phyloP scores from a whole-genome alignment of 2,797 vertebrate species.

The Gephyroberyx darwinii region DNA sequence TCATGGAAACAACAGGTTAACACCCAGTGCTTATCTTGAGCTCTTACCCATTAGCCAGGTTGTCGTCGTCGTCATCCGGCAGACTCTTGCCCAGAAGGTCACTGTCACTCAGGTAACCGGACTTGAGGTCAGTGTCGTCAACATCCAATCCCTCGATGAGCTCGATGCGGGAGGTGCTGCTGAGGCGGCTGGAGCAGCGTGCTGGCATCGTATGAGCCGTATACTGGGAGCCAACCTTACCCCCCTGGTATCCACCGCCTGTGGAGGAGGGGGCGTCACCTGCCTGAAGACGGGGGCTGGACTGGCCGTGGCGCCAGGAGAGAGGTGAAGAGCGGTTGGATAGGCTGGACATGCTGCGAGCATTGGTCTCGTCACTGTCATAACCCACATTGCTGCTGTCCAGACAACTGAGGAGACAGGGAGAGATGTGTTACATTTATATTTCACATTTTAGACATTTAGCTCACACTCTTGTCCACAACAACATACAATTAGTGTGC shows the following conservation, averaged over 20 bases:
- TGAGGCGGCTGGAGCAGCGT: slow-evolving; percentile 91
- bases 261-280: slow-evolving; percentile 94
- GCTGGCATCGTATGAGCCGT: slow-evolving; percentile 96
- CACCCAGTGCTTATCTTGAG: slow-evolving; percentile 4
- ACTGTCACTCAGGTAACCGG: slow-evolving; percentile 94
- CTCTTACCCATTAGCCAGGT: slow-evolving; percentile 93
- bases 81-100: slow-evolving; percentile 93
- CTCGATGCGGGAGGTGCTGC: slow-evolving; percentile 92
- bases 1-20: slow-evolving; percentile 39
- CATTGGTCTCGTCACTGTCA: slow-evolving; percentile 95
- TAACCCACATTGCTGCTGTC: slow-evolving; percentile 91
- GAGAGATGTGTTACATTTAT: not conserved
- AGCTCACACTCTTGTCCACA: not conserved
- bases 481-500: not conserved
- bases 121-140: slow-evolving; percentile 90
- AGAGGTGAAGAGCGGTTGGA: slow-evolving; percentile 97
- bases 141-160: slow-evolving; percentile 89
- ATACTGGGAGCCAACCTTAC: slow-evolving; percentile 82
- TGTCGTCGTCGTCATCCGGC: slow-evolving; percentile 91
- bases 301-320: slow-evolving; percentile 96
- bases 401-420: slow-evolving; percentile 83
- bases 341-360: slow-evolving; percentile 93
- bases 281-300: slow-evolving; percentile 94
- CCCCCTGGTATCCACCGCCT: slow-evolving; percentile 83
- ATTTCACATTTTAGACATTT: not conserved